Evolutionary conservation across 2,888 invertebrate genomes (phyloP), one percentile per base, ranked within the genome.

Genomic region (Polyploca ridens): DNA sequence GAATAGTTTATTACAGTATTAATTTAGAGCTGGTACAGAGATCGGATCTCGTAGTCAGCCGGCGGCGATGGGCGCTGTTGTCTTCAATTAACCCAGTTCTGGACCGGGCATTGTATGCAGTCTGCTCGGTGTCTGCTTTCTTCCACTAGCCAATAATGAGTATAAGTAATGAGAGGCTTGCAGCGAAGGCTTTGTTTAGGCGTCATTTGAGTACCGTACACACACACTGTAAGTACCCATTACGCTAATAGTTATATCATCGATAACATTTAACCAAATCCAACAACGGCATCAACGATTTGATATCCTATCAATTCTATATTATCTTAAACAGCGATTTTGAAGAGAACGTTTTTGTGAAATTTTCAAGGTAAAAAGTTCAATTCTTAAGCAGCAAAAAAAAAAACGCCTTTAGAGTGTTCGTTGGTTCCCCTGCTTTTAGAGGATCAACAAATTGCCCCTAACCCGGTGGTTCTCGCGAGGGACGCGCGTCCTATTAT

Each of bases 61-160:
- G 75, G 78, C 82, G 86, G 88, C 89, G 78, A 82, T 88, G 81
- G 86, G 77, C 80, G 84, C 84, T 86, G 86, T 88, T 87, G 89
- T 89, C 90, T 90, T 90, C 90, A 90, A 92, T 93, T 93, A 92
- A 92, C 93, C 93, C 88, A 92, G 85, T 89, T 93, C 84, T 85
- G 79, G 82, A 81, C 74, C 78, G 83, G 76, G 85, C 88, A 90
- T 90, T 92, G 91, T 93, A 81, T 85, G 75, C 79, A 83, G 93
- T 93, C 92, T 93, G 83, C 84, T 71, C 83, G 87, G 87, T 90
- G 93, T 93, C 93, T 93, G 90, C 93, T 93, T 93, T 93, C 92
- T 88, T 93, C 89, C 86, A 86, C 82, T 83, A 80, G 77, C 76
- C 72, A 81, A 81, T 86, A 85, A 87, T 86, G 85, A 84, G 83